Percentiles rank a stretch among this genome's conserved stretches.
Conservation (phyloP, 2,888 invertebrate species). For the Habroteleia sp. region DNA sequence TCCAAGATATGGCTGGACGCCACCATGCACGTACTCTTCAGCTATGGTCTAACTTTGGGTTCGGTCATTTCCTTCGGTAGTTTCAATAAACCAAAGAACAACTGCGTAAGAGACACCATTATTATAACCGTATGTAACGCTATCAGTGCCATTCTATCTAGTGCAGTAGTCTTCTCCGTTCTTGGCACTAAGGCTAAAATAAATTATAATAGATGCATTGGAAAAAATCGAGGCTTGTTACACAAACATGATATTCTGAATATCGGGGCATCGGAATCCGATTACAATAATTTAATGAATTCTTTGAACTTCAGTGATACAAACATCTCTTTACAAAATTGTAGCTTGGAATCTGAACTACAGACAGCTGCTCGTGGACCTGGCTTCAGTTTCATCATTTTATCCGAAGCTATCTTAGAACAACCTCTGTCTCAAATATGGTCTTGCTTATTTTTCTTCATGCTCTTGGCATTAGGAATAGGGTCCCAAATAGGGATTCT, state of each 20-base stretch:
- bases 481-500: conserved; percentile 84
- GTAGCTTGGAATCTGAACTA: conserved; percentile 7
- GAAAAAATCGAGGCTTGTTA: neutral
- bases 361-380: conserved; percentile 87
- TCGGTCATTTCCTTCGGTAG: conserved; percentile 25
- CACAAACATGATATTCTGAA: neutral
- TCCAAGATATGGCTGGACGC: conserved; percentile 37
- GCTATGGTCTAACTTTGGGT: conserved; percentile 28
- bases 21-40: conserved; percentile 39
- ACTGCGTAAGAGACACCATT: conserved; percentile 26
- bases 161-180: conserved; percentile 21
- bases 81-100: conserved; percentile 17
- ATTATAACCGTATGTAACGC: conserved; percentile 20
- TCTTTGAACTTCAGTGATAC: neutral
- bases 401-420: conserved; percentile 97
- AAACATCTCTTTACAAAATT: neutral
- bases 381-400: conserved; percentile 96
- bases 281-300: no score
- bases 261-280: no score
- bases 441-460: conserved; percentile 97
- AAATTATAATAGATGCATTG: conserved; percentile 1
- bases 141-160: conserved; percentile 13
- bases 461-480: conserved; percentile 95
- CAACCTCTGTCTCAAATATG: conserved; percentile 96
- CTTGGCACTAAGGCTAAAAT: conserved; percentile 29